Conservation (phyloP, 2,797 vertebrate genomes). For the Limnodromus scolopaceus region DNA sequence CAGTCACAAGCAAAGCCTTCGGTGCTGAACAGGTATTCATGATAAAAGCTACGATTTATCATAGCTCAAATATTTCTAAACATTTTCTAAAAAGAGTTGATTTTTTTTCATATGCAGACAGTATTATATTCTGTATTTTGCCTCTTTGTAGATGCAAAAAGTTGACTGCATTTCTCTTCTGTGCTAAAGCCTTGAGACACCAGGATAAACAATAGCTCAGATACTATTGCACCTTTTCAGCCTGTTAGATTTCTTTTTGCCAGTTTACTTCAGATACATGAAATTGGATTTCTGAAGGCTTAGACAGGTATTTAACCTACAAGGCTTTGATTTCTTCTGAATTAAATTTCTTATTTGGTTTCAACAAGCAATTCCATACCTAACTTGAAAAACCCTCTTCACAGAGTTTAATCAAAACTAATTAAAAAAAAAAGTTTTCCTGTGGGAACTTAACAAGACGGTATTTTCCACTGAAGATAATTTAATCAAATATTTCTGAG, state of each 20-base stretch:
- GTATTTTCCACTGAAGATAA: conserved; percentile 13
- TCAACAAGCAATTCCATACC: background rate
- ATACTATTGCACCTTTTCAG: background rate
- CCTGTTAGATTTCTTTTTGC: background rate
- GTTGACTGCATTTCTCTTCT: background rate
- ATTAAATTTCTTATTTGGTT: background rate
- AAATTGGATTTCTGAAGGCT: conserved; percentile 3
- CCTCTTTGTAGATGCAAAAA: background rate
- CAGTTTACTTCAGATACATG: background rate
- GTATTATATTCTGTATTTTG: background rate
- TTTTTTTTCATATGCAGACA: background rate
- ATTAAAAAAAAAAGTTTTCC: background rate
- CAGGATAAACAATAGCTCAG: background rate
- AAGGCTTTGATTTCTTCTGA: conserved; percentile 7
- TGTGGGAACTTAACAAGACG: background rate
- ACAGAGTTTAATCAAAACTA: conserved; percentile 29
- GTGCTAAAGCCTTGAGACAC: background rate
- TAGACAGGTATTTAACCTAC: background rate
- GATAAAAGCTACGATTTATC: background rate
- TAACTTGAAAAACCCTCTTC: conserved; percentile 4
- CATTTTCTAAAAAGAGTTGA: background rate
- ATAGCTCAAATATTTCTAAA: background rate
- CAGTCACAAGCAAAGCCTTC: background rate
- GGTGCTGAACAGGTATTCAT: background rate
- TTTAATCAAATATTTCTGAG: conserved; percentile 39